A percentile compares a stretch with the other conserved stretches of the same genome.
Evolutionary conservation across 2,113 vertebrate species (phyloP).

Genomic region (Machaerirhynchus nigripectus): DNA sequence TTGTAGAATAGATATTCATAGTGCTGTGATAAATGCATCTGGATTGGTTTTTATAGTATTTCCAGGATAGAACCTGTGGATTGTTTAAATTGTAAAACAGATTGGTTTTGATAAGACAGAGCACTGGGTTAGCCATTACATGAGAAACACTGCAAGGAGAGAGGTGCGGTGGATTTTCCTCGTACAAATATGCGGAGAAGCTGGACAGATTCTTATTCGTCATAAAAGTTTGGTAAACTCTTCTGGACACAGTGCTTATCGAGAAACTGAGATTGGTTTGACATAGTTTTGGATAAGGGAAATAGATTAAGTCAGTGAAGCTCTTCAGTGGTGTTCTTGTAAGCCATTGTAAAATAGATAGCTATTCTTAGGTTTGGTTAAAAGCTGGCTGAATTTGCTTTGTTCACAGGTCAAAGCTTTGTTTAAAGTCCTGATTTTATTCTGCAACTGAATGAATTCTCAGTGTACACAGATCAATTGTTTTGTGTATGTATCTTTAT

Average conservation of each 20-base stretch:
- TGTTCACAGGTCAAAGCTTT: slow-evolving; percentile 79
- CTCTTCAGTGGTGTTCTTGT: slow-evolving; percentile 68
- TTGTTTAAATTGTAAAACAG: slow-evolving; percentile 71
- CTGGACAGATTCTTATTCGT: slow-evolving; percentile 45
- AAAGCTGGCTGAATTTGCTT: slow-evolving; percentile 75
- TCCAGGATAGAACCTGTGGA: slow-evolving; percentile 77
- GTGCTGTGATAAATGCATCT: slow-evolving; percentile 79
- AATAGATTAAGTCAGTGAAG: slow-evolving; percentile 64
- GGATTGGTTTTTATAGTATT: slow-evolving; percentile 78
- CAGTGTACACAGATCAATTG: slow-evolving; percentile 77
- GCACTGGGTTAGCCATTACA: slow-evolving; percentile 69
- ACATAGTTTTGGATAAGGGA: slow-evolving; percentile 65
- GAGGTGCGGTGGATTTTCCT: slow-evolving; percentile 55
- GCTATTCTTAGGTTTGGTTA: slow-evolving; percentile 75
- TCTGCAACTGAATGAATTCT: slow-evolving; percentile 79
- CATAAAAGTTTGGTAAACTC: slow-evolving; percentile 55
- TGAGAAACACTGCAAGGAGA: slow-evolving; percentile 45
- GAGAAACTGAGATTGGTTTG: slow-evolving; percentile 72
- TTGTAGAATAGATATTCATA: slow-evolving; percentile 74
- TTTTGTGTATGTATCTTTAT: slow-evolving; percentile 77
- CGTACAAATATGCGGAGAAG: slow-evolving; percentile 47
- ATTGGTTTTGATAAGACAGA: slow-evolving; percentile 68
- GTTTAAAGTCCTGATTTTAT: slow-evolving; percentile 77
- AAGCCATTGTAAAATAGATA: slow-evolving; percentile 76
- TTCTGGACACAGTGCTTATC: slow-evolving; percentile 66